Evolutionary conservation across 2,113 vertebrate species (phyloP), one percentile per base, ranked within the genome.

Genomic region (Labeo catla): DNA sequence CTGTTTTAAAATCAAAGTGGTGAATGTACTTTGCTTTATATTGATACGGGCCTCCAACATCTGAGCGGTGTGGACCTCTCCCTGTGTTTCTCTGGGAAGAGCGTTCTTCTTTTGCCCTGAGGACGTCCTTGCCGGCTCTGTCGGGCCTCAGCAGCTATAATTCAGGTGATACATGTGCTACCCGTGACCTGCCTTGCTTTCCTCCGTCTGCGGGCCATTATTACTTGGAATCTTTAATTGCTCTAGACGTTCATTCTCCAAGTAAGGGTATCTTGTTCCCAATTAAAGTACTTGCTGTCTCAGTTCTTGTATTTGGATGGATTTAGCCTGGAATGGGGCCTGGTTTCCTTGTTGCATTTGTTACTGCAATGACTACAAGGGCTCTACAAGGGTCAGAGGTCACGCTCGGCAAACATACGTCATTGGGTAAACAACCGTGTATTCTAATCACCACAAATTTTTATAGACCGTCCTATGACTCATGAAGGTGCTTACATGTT

Each of bases 211-310:
- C 84, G 88, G 87, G 76, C 91, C 82, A 88, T 89, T 92, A 91
- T 93, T 93, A 94, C 76, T 61, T 84, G 54, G 86, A 84, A 89
- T 90, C 92, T 93, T 92, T 95, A 94, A 95, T 95, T 95, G 94
- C 91, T 89, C 86, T 88, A 93, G 94, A 94, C 93, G 91, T 95
- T 94, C 91, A 94, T 94, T 94, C 93, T 93, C 89, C 93, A 93
- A 93, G 90, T 89, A 92, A 92, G 88, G 86, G 90, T 92, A 91
- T 90, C 92, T 85, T 90, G 87, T 93, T 93, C 88, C 83, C 90
- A 49, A 90, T 92, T 92, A 93, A 88, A 90, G 72, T 70, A 81
- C 68, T 70, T 88, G 86, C 86, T 89, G 86, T 91, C 87, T 90
- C 80, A 59, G 86, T 85, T 90, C 86, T 89, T 89, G 54, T 59